These are phyloP conservation scores for Bufo gargarizans DNA, from an alignment of 2,113 vertebrate species.

Conservation along the genomic window DNA sequence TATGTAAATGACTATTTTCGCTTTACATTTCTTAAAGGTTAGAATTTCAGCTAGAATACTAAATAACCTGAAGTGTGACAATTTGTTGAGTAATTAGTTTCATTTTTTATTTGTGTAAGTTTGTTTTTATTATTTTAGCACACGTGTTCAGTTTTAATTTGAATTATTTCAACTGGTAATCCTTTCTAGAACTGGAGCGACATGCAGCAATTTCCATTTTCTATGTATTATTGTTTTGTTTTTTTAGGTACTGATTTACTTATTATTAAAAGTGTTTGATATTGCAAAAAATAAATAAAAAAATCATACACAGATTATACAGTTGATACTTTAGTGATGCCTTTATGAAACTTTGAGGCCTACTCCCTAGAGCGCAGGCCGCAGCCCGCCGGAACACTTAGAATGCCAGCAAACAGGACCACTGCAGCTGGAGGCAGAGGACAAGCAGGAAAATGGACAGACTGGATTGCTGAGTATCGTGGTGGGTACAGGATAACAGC, in stretches of 20 bases:
- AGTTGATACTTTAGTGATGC: too few relatives aligned
- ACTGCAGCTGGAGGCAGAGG: too few relatives aligned
- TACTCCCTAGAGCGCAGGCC: too few relatives aligned
- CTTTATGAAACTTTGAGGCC: too few relatives aligned
- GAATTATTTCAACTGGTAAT: conserved; percentile 39
- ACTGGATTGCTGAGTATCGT: too few relatives aligned
- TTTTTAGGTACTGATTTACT: not conserved
- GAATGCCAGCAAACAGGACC: too few relatives aligned
- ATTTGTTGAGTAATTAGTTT: conserved; percentile 17
- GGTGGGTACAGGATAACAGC: too few relatives aligned
- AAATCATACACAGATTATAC: not conserved
- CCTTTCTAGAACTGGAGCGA: conserved; percentile 6
- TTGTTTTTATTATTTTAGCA: conserved; percentile 4
- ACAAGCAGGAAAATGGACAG: too few relatives aligned
- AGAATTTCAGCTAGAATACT: conserved; percentile 32
- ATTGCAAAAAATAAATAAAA: not conserved
- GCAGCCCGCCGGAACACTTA: too few relatives aligned
- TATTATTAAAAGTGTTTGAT: not conserved
- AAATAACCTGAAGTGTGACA: conserved; percentile 23
- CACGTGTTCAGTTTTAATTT: not conserved
- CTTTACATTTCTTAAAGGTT: conserved; percentile 52
- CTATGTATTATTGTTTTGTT: too few relatives aligned
- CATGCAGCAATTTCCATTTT: not conserved
- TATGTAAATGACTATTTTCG: conserved; percentile 37
- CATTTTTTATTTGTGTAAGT: not conserved